Conservation (phyloP, 2,113 vertebrate genomes). For the Elachura formosa region DNA sequence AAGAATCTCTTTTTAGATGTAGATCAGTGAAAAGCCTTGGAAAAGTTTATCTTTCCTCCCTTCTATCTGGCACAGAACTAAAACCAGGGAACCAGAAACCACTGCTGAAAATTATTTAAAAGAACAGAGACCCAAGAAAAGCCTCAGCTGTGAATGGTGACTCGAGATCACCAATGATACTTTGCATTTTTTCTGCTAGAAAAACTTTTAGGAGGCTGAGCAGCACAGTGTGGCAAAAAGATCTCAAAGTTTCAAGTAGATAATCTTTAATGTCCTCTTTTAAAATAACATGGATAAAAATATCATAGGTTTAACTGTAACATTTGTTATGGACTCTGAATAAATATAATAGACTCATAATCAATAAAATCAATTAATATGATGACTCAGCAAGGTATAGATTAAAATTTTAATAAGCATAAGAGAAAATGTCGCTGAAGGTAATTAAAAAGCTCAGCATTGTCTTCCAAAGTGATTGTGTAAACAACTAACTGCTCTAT, state of each 20-base stretch:
- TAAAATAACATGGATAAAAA: neutral
- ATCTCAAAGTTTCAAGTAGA: neutral
- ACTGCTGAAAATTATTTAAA: neutral
- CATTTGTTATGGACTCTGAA: neutral
- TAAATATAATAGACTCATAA: neutral
- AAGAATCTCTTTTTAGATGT: neutral
- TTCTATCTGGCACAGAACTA: neutral
- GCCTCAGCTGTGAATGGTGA: neutral
- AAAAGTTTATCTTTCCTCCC: neutral
- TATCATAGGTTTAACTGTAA: neutral
- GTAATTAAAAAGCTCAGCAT: neutral
- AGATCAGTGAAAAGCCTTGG: neutral
- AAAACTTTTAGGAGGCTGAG: neutral
- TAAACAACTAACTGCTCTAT: neutral
- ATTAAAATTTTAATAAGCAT: neutral
- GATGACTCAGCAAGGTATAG: neutral
- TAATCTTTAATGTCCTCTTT: neutral
- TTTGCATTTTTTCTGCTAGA: neutral
- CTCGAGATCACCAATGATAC: neutral
- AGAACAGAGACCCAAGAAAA: neutral
- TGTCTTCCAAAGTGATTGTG: neutral
- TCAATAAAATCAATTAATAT: neutral
- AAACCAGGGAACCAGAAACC: neutral
- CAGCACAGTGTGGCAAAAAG: neutral
- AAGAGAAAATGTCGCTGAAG: neutral